Base-by-base conservation (phyloP, 2,113 vertebrate species). In the Origma solitaria region DNA sequence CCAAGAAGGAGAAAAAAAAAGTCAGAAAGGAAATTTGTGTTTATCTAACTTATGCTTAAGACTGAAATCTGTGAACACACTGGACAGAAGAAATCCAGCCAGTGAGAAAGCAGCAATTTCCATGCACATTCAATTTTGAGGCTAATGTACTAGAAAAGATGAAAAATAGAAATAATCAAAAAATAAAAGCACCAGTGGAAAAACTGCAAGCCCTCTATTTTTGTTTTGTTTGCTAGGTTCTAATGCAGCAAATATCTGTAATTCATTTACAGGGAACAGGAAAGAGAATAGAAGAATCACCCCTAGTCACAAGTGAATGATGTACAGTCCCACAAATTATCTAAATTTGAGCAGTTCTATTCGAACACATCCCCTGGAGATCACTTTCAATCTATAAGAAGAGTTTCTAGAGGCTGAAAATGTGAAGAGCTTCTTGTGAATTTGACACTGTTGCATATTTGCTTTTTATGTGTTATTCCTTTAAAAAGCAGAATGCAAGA, bases 321-420 rank as follows among this genome's bases (percentile, higher is more conserved):
- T 71, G 13, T 14, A 56, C 15, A 78, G 33, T 76, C n/a, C 61
- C 85, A 58, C 13, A 56, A 93, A 72, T 0, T 0, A 38, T 65
- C 22, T 77, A 61, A 66, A 86, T 73, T 83, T 69, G n/a, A 90
- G 16, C 25, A 35, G 14, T 35, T n/a, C 45, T 75, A 64, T 72
- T 91, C 19, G 49, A 90, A 85, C 18, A 65, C 37, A 50, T 69
- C 35, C 47, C 35, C 33, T 64, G 31, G 35, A 92, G 77, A 84
- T 47, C 42, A 82, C 13, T 88, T 92, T 66, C 58, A 69, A 38
- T 60, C 57, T 44, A 17, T 76, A 77, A 58, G 30, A 77, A 45
- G 31, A 72, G 23, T 75, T 90, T 82, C 70, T 35, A 79, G 33
- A 88, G 28, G 9, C 38, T 88, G 76, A 90, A 86, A 95, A 66